Evolutionary conservation across 92 coral and sea anemone genomes (phyloP).

Genomic region (Epizoanthus stellaris): DNA sequence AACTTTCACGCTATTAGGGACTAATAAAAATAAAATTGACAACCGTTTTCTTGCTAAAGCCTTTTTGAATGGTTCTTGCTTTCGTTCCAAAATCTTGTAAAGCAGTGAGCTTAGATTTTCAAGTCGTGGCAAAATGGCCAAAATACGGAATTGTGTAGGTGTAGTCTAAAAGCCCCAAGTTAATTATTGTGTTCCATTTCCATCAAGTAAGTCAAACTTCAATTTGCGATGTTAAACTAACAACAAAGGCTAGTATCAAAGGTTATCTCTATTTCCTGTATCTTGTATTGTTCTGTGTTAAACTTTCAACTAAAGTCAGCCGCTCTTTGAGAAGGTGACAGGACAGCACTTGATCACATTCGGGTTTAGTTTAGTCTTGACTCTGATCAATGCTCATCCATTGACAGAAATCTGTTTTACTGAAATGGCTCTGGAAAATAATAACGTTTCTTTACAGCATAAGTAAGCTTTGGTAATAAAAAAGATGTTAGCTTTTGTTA

Average conservation of each 20-base stretch:
- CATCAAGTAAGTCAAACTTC: not conserved
- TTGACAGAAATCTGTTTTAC: not conserved
- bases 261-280: not conserved
- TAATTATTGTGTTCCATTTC: not conserved
- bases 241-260: constrained; percentile 4
- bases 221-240: not conserved
- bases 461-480: constrained; percentile 4
- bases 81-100: not conserved
- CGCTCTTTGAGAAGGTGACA: not conserved
- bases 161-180: not conserved
- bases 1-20: constrained; percentile 1
- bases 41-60: not conserved
- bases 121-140: constrained; percentile 35
- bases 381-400: constrained; percentile 27
- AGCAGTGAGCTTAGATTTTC: not conserved
- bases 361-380: not conserved
- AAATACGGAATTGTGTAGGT: constrained; percentile 1
- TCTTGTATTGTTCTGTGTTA: not conserved
- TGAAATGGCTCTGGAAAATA: not conserved
- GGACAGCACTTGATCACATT: constrained; percentile 28
- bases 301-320: not conserved
- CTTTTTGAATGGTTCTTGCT: not conserved
- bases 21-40: not conserved
- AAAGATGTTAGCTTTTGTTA: not conserved
- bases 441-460: not conserved